Evolutionary conservation across 1,140 invertebrate genomes (phyloP), one percentile per base, ranked within the genome.

Genomic region (Hylaeus volcanicus): DNA sequence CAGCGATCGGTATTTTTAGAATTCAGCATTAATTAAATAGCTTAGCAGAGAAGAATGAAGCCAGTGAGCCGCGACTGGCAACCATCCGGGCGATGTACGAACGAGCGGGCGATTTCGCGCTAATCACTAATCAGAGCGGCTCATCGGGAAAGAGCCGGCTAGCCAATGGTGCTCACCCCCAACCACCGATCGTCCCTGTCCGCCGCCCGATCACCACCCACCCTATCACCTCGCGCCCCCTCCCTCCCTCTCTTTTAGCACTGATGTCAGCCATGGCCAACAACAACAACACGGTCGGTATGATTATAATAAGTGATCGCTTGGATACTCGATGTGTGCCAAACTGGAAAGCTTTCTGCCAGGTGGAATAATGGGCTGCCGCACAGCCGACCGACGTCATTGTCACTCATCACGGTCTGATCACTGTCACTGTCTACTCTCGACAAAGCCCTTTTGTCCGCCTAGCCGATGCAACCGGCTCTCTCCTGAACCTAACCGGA

Each of bases 321-420:
- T 87, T 88, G 86, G 83, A 87, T 87, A 88, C 86, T 88, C 86
- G 86, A 88, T 88, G 86, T 88, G 86, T 88, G 86, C 86, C 86
- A 88, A 88, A 87, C 86, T 87, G 86, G 86, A 88, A 88, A 88
- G 86, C 80, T 88, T 88, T 88, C 86, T 85, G 86, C 83, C 86
- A 85, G 86, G 86, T 85, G 86, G 86, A 88, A 88, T 88, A 88
- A 88, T 88, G 85, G 86, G 86, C 86, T 85, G 82, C 85, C 77
- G 79, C 85, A 87, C 86, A 87, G 86, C 84, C 86, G 86, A 88
- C 85, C 86, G 86, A 87, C 86, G 86, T 85, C 82, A 88, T 88
- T 88, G 85, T 87, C 86, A 87, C 86, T 87, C 85, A 87, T 88
- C 86, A 87, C 86, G 85, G 86, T 87, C 86, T 87, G 82, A 87